These are phyloP conservation scores for Fregata magnificens DNA, from an alignment of 2,113 vertebrate species.

Conservation along the genomic window DNA sequence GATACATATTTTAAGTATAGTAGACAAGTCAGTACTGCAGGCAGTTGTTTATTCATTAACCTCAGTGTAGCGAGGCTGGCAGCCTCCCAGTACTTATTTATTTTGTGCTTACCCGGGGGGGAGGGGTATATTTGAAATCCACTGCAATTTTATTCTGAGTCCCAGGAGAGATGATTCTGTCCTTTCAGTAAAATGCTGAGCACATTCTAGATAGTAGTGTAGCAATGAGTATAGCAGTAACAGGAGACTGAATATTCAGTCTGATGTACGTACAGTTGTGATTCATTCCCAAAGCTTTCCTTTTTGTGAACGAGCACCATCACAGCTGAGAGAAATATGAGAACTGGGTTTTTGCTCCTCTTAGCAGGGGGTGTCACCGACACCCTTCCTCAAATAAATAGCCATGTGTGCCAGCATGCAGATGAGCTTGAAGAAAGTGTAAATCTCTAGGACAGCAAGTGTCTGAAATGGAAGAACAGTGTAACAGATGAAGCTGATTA, in stretches of 20 bases:
- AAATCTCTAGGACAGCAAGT: neutral
- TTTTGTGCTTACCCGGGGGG: neutral
- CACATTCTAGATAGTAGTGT: neutral
- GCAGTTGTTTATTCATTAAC: slow-evolving; percentile 50
- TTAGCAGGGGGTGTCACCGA: neutral
- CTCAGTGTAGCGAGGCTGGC: neutral
- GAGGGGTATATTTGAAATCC: neutral
- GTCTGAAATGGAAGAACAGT: neutral
- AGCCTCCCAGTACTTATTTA: neutral
- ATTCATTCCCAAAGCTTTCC: neutral
- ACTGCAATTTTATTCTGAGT: neutral
- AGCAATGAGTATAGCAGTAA: rapidly evolving
- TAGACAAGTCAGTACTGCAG: neutral
- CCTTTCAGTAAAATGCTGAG: neutral
- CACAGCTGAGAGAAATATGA: neutral
- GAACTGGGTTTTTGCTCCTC: neutral
- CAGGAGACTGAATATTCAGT: neutral
- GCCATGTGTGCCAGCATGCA: neutral
- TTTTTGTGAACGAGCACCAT: rapidly evolving
- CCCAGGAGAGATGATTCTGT: neutral
- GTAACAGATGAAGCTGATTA: neutral
- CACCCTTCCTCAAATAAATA: neutral
- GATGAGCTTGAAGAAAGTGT: neutral
- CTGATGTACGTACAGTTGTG: neutral
- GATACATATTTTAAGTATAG: neutral